These are phyloP conservation scores for Amiota minor DNA, from an alignment of 2,888 invertebrate species.

Conservation along the genomic window DNA sequence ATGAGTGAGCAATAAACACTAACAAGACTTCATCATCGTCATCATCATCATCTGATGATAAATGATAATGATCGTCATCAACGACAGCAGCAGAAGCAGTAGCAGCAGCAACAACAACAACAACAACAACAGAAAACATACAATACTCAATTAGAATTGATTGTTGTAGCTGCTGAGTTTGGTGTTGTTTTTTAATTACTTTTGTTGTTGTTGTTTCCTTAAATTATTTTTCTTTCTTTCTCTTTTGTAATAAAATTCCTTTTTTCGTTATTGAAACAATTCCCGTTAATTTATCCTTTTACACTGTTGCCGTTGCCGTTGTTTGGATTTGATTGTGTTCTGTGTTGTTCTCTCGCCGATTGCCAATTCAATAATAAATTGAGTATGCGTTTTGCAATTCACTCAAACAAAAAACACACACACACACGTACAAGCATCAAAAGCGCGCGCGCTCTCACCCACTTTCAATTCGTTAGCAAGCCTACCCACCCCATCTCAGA, in stretches of 20 bases:
- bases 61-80: background rate
- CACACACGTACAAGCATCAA: background rate
- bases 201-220: background rate
- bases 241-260: background rate
- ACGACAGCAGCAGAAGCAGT: background rate
- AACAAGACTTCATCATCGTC: background rate
- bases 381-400: background rate
- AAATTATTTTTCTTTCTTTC: background rate
- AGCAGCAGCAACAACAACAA: background rate
- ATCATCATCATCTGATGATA: background rate
- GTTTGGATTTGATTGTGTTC: background rate
- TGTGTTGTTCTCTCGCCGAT: constrained; percentile 7
- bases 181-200: background rate
- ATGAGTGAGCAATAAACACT: background rate
- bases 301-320: background rate
- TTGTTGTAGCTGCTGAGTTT: background rate
- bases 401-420: background rate
- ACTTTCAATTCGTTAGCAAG: background rate
- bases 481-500: background rate
- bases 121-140: background rate
- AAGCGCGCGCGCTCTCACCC: background rate
- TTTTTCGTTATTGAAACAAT: background rate
- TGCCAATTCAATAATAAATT: constrained; percentile 10
- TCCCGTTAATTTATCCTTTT: background rate
- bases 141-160: background rate